Conservation (phyloP, 30 jellyfish, hydroid and myxozoan genomes). For the Turritopsis rubra region DNA sequence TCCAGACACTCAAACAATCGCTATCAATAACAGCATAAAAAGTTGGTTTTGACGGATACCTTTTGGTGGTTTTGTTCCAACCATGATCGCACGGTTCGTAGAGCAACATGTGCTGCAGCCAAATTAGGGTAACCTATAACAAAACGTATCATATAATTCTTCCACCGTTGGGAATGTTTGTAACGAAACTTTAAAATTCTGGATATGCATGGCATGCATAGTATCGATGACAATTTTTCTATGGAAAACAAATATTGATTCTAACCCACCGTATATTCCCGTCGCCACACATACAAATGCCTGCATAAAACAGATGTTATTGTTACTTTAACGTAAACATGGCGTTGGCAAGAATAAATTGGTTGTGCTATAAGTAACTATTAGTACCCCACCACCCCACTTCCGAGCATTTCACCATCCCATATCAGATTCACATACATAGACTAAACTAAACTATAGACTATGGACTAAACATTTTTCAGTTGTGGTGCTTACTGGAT, state of each 20-base stretch:
- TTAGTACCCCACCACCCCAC: no score
- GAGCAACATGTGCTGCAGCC: constrained; percentile 85
- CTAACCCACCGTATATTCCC: constrained; percentile 70
- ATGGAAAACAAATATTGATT: neutral
- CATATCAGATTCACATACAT: no score
- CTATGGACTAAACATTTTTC: no score
- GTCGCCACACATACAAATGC: constrained; percentile 92
- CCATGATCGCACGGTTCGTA: constrained; percentile 58
- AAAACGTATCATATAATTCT: neutral
- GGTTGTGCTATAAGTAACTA: no score
- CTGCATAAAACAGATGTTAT: constrained; percentile 19
- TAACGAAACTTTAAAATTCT: neutral
- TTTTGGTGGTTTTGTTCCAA: constrained; percentile 46
- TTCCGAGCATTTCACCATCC: no score
- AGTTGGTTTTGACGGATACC: no score
- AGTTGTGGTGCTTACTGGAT: no score
- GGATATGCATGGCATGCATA: neutral
- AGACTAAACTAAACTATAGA: no score
- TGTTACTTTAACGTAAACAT: no score
- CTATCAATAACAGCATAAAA: no score
- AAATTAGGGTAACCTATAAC: constrained; percentile 59
- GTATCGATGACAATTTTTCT: neutral
- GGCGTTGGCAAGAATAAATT: no score
- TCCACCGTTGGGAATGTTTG: neutral
- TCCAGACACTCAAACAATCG: no score